A percentile compares a stretch with the other conserved stretches of the same genome.
Evolutionary conservation across 2,888 invertebrate species (phyloP).

Genomic region (Biston stratarius): DNA sequence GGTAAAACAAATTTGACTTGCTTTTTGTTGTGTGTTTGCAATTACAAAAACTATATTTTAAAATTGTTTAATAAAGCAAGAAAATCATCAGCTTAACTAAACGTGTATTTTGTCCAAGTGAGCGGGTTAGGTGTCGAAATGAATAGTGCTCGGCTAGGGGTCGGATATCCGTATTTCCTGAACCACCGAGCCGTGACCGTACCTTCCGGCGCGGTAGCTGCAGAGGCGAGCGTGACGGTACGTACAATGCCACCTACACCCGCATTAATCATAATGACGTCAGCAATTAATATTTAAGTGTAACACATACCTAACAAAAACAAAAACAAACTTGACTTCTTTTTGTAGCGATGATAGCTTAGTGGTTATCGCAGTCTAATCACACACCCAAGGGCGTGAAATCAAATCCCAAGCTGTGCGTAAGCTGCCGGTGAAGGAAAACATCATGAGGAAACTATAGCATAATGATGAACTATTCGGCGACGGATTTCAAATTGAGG

Average conservation of each 20-base stretch:
- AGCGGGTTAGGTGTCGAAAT: conserved; percentile 43
- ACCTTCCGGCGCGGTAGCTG: conserved; percentile 68
- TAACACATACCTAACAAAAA: not conserved
- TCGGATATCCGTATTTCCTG: conserved; percentile 81
- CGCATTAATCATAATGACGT: conserved; percentile 60
- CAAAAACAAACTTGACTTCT: not conserved
- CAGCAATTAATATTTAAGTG: conserved; percentile 31
- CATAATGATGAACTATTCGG: too few species aligned
- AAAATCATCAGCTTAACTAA: not conserved
- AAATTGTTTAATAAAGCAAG: not conserved
- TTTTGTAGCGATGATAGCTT: too few species aligned
- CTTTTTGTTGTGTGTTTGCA: too few species aligned
- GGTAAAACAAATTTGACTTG: too few species aligned
- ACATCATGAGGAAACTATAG: too few species aligned
- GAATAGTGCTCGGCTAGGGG: conserved; percentile 51
- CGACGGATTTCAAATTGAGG: too few species aligned
- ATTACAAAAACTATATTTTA: too few species aligned
- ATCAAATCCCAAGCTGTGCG: too few species aligned
- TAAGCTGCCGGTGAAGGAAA: too few species aligned
- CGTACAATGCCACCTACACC: conserved; percentile 42
- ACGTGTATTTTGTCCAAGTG: conserved; percentile 22
- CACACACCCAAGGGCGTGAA: too few species aligned
- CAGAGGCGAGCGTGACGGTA: conserved; percentile 65
- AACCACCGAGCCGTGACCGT: conserved; percentile 73
- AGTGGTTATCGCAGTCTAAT: too few species aligned